Evolutionary conservation across 1,140 invertebrate genomes (phyloP).

Genomic region (Pachyrhynchus sulphureomaculatus): DNA sequence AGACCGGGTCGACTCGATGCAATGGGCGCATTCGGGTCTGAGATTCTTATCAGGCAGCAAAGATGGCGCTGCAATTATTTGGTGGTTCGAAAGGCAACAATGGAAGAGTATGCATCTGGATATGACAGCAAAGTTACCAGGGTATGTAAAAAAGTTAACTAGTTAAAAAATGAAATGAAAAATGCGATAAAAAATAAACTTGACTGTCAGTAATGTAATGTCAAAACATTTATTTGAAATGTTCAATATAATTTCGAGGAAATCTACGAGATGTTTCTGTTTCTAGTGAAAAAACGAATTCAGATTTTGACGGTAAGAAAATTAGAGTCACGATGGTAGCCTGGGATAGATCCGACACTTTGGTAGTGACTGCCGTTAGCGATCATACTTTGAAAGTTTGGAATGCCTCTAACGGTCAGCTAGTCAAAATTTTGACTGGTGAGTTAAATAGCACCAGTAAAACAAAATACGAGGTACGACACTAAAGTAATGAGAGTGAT

Average conservation of each 20-base stretch:
- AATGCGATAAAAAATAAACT: no score
- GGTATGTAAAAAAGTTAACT: constrained; percentile 51
- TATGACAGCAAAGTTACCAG: constrained; percentile 69
- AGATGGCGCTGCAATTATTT: constrained; percentile 94
- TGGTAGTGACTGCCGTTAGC: constrained; percentile 87
- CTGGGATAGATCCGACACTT: constrained; percentile 87
- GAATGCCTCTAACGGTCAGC: constrained; percentile 68
- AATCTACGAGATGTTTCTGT: neutral
- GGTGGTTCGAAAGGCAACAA: constrained; percentile 86
- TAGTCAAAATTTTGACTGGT: constrained; percentile 65
- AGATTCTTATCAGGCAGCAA: constrained; percentile 94
- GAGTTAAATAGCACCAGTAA: no score
- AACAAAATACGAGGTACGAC: no score
- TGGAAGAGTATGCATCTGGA: constrained; percentile 80
- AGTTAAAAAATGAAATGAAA: no score
- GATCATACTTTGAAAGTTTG: constrained; percentile 86
- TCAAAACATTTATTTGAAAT: no score
- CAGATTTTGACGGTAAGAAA: constrained; percentile 66
- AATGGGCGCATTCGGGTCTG: constrained; percentile 86
- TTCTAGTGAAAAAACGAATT: constrained; percentile 56
- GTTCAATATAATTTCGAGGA: neutral
- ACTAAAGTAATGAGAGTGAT: no score
- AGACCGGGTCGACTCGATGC: constrained; percentile 94
- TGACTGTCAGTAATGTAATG: no score
- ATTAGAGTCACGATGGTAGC: constrained; percentile 93